phyloP scores from a whole-genome alignment of 1,140 invertebrate species.

The Palaemon carinicauda region DNA sequence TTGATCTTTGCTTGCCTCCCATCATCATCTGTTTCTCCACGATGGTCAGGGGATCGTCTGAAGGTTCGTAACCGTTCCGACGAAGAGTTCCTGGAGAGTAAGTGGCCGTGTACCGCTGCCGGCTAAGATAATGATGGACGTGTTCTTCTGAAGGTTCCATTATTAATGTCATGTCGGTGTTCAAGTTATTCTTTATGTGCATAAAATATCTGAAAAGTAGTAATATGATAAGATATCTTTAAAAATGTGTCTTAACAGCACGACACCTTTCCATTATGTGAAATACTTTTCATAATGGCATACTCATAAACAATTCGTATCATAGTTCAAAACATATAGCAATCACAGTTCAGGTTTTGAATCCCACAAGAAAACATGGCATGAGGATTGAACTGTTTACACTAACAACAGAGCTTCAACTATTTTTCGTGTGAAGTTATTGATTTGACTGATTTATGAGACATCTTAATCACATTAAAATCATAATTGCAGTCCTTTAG shows the following conservation, averaged over 20 bases:
- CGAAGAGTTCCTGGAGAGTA: not conserved
- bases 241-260: not conserved
- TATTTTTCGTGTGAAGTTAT: too few species aligned
- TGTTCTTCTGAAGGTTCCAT: slow-evolving; percentile 13
- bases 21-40: slow-evolving; percentile 43
- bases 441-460: too few species aligned
- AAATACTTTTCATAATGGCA: too few species aligned
- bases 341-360: too few species aligned
- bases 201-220: slow-evolving; percentile 30
- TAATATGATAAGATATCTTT: not conserved
- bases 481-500: too few species aligned
- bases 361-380: too few species aligned
- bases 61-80: not conserved
- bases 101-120: not conserved
- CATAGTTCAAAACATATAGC: not conserved
- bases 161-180: slow-evolving; percentile 28
- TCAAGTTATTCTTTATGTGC: not conserved
- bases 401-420: too few species aligned
- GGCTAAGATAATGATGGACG: slow-evolving; percentile 2
- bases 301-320: too few species aligned
- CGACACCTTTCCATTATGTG: not conserved
- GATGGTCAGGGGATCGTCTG: slow-evolving; percentile 9
- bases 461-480: too few species aligned
- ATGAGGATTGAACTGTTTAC: too few species aligned
- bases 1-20: not conserved